Evolutionary conservation across 2,888 invertebrate genomes (phyloP).

Genomic region (Lepetodrilus schrolli): DNA sequence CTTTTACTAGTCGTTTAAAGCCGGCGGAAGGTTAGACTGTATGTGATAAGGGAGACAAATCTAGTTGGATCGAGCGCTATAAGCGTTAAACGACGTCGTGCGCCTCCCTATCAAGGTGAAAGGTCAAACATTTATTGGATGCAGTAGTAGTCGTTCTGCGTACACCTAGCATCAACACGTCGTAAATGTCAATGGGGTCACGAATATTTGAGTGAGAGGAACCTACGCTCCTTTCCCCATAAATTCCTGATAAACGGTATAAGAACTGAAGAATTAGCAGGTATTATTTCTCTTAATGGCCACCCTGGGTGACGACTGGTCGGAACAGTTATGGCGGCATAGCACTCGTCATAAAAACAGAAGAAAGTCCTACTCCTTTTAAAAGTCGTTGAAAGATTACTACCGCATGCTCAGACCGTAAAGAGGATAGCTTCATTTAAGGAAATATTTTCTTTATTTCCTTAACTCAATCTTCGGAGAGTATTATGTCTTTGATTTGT

Average conservation of each 20-base stretch:
- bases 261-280: slow-evolving; percentile 19
- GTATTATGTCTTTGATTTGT: slow-evolving; percentile 5
- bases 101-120: slow-evolving; percentile 21
- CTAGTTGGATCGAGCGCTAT: not conserved
- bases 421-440: slow-evolving; percentile 18
- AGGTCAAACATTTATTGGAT: slow-evolving; percentile 14
- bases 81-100: slow-evolving; percentile 17
- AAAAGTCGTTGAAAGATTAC: slow-evolving; percentile 3
- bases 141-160: not conserved
- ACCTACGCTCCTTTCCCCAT: not conserved
- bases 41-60: not conserved
- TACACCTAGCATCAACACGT: not conserved
- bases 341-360: no score
- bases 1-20: no score
- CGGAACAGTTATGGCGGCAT: not conserved
- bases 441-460: slow-evolving; percentile 12
- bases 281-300: slow-evolving; percentile 16
- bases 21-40: no score
- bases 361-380: no score
- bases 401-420: slow-evolving; percentile 16
- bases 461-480: not conserved
- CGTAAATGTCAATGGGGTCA: not conserved
- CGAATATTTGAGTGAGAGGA: not conserved
- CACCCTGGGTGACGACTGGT: slow-evolving; percentile 14
- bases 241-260: not conserved